phyloP scores from a whole-genome alignment of 2,113 vertebrate species.

The Triplophysa dalaica region DNA sequence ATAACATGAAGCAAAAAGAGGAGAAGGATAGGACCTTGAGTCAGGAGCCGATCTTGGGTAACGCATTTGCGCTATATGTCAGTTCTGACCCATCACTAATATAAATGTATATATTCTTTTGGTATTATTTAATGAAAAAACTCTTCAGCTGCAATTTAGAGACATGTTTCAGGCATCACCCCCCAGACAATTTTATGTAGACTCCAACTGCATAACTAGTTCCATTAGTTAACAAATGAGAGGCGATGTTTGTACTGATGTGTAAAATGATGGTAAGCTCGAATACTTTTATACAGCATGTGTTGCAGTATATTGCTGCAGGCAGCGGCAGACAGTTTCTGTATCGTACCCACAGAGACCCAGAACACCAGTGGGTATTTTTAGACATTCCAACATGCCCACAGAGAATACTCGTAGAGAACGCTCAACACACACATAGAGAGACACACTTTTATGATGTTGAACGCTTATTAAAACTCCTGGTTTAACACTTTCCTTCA shows the following conservation, averaged over 20 bases:
- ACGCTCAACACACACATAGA: neutral
- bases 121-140: no score
- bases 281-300: neutral
- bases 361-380: constrained; percentile 46
- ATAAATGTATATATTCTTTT: no score
- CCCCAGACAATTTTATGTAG: neutral
- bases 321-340: constrained; percentile 24
- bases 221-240: constrained; percentile 13
- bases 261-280: constrained; percentile 15
- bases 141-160: neutral
- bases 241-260: constrained; percentile 9
- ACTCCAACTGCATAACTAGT: neutral
- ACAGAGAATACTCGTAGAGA: constrained; percentile 30
- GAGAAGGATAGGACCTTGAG: no score
- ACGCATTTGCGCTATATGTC: no score
- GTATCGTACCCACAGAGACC: constrained; percentile 21
- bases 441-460: constrained; percentile 14
- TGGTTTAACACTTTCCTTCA: neutral
- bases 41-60: no score
- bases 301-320: constrained; percentile 29
- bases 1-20: no score
- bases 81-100: no score
- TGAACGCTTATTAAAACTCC: constrained; percentile 11
- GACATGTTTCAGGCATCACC: neutral
- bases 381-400: constrained; percentile 44